A percentile compares a stretch with the other conserved stretches of the same genome.
Conservation (phyloP, 1,140 invertebrate species). For the Drosophila persimilis region DNA sequence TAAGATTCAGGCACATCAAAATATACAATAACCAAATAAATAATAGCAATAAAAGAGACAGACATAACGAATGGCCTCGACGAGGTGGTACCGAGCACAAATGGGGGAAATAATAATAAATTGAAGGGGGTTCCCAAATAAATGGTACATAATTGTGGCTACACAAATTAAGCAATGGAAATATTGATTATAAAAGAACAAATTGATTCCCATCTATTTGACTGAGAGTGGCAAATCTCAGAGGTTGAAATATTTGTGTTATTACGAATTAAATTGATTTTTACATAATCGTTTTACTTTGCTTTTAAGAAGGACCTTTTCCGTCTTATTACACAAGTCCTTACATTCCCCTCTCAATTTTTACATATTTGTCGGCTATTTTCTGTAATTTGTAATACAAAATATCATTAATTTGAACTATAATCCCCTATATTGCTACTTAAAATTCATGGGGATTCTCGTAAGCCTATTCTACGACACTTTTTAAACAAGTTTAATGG, state of each 20-base stretch:
- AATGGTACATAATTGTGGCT: background rate
- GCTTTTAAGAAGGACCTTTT: too few species aligned
- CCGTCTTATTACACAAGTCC: too few species aligned
- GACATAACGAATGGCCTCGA: slow-evolving; percentile 15
- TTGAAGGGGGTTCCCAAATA: background rate
- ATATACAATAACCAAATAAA: slow-evolving; percentile 28
- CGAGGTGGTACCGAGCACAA: background rate
- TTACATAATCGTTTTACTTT: too few species aligned
- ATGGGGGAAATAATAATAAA: background rate
- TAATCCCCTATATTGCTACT: background rate
- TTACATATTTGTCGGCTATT: too few species aligned
- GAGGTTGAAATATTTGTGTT: too few species aligned
- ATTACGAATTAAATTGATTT: too few species aligned
- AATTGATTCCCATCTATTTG: too few species aligned
- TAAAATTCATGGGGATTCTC: background rate
- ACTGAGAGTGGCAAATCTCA: too few species aligned
- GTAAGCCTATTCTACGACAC: slow-evolving; percentile 5
- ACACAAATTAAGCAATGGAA: too few species aligned
- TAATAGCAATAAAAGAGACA: slow-evolving; percentile 34
- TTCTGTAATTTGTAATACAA: background rate
- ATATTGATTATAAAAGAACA: too few species aligned
- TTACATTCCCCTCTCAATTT: too few species aligned
- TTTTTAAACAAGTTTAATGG: slow-evolving; percentile 38
- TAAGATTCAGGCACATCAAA: slow-evolving; percentile 52
- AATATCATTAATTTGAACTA: too few species aligned